phyloP scores from a whole-genome alignment of 1,140 invertebrate genomes.

The Metaphire vulgaris region DNA sequence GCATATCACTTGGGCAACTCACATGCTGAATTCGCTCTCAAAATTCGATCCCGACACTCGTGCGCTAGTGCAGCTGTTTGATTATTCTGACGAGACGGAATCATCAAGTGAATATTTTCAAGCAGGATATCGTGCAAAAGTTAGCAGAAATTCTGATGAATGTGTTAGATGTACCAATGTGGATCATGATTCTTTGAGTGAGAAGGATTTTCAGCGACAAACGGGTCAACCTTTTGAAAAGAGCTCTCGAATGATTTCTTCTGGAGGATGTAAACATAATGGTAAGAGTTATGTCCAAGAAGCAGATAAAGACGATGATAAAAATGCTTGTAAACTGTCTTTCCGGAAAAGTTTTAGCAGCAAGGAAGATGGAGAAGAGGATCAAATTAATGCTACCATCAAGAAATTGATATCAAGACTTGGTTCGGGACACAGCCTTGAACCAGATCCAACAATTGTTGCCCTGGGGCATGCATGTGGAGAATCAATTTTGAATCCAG shows the following conservation, averaged over 20 bases:
- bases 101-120: too few species aligned
- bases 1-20: conserved; percentile 93
- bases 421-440: conserved; percentile 38
- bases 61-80: neutral
- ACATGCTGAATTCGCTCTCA: conserved; percentile 82
- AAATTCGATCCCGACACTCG: conserved; percentile 60
- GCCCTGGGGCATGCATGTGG: conserved; percentile 73
- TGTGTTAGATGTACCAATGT: neutral
- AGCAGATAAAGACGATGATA: neutral
- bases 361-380: conserved; percentile 33
- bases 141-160: neutral
- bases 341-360: conserved; percentile 32
- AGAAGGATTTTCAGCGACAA: neutral
- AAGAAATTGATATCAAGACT: conserved; percentile 48
- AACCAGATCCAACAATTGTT: conserved; percentile 63
- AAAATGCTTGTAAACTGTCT: neutral
- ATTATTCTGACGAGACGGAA: neutral
- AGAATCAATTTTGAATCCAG: conserved; percentile 73
- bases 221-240: neutral
- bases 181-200: neutral
- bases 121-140: too few species aligned
- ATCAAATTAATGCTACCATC: conserved; percentile 43
- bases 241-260: neutral
- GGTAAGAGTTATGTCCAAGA: neutral
- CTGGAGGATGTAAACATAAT: neutral